phyloP scores from a whole-genome alignment of 2,888 invertebrate species.

The Holacanthella duospinosa region DNA sequence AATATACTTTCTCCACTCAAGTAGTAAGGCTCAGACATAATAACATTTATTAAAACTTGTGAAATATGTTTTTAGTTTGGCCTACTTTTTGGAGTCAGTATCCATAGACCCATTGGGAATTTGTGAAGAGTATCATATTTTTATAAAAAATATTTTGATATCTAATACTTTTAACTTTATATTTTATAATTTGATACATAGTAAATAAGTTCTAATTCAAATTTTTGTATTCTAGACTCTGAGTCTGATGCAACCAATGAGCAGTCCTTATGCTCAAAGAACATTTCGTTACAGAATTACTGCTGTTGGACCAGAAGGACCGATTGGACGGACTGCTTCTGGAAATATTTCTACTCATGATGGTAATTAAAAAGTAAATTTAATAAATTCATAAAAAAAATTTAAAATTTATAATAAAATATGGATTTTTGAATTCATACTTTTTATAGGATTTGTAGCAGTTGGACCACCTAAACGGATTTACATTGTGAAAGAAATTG shows the following conservation, averaged over 20 bases:
- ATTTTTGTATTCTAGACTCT: constrained; percentile 20
- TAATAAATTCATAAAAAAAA: not conserved
- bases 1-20: too few relatives aligned
- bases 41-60: too few relatives aligned
- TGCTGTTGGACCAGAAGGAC: constrained; percentile 23
- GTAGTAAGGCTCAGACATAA: too few relatives aligned
- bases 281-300: constrained; percentile 30
- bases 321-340: constrained; percentile 18
- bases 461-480: constrained; percentile 29
- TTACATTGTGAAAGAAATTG: constrained; percentile 16
- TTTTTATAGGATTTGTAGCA: constrained; percentile 24
- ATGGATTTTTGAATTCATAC: not conserved
- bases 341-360: constrained; percentile 19
- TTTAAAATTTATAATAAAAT: not conserved
- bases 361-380: constrained; percentile 17
- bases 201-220: too few relatives aligned
- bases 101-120: too few relatives aligned
- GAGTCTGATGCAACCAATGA: constrained; percentile 18
- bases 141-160: too few relatives aligned
- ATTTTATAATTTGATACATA: too few relatives aligned
- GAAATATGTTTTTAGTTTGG: too few relatives aligned
- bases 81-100: too few relatives aligned
- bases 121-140: too few relatives aligned
- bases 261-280: constrained; percentile 18
- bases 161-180: too few relatives aligned